These are phyloP conservation scores for Arenaria interpres DNA, from an alignment of 2,113 vertebrate genomes.

Conservation along the genomic window DNA sequence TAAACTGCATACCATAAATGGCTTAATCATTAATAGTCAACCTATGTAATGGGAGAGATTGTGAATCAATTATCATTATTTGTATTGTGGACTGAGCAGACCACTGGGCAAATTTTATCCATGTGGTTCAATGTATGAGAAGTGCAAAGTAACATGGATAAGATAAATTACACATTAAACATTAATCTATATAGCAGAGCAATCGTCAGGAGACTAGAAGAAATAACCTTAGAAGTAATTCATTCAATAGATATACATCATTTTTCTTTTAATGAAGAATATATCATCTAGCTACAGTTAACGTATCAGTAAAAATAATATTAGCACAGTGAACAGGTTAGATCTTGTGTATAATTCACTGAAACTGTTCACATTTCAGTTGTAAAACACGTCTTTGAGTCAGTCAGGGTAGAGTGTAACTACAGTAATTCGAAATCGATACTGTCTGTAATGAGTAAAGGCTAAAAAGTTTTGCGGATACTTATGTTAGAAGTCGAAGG, in stretches of 20 bases:
- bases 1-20: background rate
- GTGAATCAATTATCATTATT: background rate
- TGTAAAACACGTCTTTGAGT: background rate
- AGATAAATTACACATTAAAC: constrained; percentile 25
- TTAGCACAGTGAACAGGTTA: background rate
- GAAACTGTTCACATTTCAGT: background rate
- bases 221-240: constrained; percentile 3
- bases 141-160: constrained; percentile 41
- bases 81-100: background rate
- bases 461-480: background rate
- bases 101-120: constrained; percentile 12
- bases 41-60: background rate
- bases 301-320: background rate
- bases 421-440: background rate
- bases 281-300: background rate
- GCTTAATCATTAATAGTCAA: constrained; percentile 27
- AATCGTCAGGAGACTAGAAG: background rate
- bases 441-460: background rate
- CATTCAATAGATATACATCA: background rate
- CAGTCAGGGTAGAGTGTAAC: background rate
- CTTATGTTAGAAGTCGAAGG: background rate
- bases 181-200: constrained; percentile 12
- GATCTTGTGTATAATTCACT: background rate
- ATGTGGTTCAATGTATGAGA: background rate
- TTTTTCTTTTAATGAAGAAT: constrained; percentile 4